A percentile compares a stretch with the other conserved stretches of the same genome.
These are phyloP conservation scores for Gambusia holbrooki DNA, from an alignment of 2,113 vertebrate genomes.

Conservation along the genomic window DNA sequence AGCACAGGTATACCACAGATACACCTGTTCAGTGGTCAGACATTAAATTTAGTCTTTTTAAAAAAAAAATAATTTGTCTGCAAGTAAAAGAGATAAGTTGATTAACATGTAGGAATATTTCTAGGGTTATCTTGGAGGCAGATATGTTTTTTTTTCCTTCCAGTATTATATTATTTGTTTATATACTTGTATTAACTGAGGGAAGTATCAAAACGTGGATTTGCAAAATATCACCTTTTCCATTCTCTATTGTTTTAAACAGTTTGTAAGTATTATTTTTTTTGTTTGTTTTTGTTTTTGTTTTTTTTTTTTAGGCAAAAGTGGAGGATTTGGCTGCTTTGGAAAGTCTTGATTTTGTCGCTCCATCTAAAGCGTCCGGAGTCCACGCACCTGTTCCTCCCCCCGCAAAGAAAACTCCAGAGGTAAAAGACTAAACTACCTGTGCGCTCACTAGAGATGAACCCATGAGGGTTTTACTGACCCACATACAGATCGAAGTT, in stretches of 20 bases:
- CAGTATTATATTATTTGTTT: background rate
- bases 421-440: constrained; percentile 36
- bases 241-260: background rate
- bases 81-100: background rate
- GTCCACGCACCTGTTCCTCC: constrained; percentile 34
- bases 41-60: no score
- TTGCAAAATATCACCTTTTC: background rate
- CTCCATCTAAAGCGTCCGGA: constrained; percentile 38
- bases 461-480: background rate
- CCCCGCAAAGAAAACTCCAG: constrained; percentile 21
- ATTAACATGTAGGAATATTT: background rate
- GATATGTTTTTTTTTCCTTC: no score
- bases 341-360: constrained; percentile 43
- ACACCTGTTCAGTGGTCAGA: background rate
- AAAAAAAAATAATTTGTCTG: no score
- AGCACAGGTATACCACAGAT: constrained; percentile 4
- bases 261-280: background rate
- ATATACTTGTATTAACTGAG: background rate
- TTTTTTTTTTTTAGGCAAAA: constrained; percentile 19
- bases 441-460: background rate
- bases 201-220: background rate
- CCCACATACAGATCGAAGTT: background rate
- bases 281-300: no score
- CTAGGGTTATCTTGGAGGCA: no score
- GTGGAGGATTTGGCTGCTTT: constrained; percentile 42